Base-by-base conservation (phyloP, 1,140 invertebrate genomes). In the Hypsibius dujardini region DNA sequence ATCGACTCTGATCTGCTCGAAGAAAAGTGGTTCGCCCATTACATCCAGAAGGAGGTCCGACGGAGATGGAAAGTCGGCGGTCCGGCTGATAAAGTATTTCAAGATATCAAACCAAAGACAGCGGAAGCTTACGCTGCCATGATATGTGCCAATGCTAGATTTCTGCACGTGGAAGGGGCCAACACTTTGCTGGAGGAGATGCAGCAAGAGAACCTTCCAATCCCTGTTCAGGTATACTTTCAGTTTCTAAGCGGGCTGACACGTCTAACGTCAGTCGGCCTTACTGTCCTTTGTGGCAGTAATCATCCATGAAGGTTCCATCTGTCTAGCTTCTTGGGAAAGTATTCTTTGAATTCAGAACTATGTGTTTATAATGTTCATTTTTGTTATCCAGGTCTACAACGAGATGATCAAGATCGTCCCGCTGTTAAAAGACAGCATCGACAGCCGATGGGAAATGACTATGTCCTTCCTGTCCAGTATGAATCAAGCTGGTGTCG, bases 111-210 rank as follows among this genome's bases (percentile, higher is more conserved):
- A 56, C 62, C 73, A 46, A 81, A 80, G 73, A 79, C 78, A 72
- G 72, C 79, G 1, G 73, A 72, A 50, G 81, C 85, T 46, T 89
- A 79, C 73, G 75, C 75, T 74, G 80, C 85, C 14, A 79, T 89
- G 3, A 88, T 90, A 67, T 83, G 85, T 76, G 88, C 88, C 14
- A 86, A 87, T 84, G 81, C 83, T 46, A 88, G 87, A 77, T 74
- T 74, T 74, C 79, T 77, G 47, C 75, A 88, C 81, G 77, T 81
- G 42, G 85, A 87, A 67, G 78, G 82, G 74, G 87, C 86, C 1
- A 84, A 83, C 77, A 72, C 81, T 0, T 76, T 90, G 59, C 86
- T 85, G 70, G 77, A 86, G 70, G 86, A 92, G 78, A 86, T 87
- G 7, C 76, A 82, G 71, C 78, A 84, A 46, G 86, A 87, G 75